phyloP scores from a whole-genome alignment of 2,888 invertebrate genomes.

The Argyresthia albistria region DNA sequence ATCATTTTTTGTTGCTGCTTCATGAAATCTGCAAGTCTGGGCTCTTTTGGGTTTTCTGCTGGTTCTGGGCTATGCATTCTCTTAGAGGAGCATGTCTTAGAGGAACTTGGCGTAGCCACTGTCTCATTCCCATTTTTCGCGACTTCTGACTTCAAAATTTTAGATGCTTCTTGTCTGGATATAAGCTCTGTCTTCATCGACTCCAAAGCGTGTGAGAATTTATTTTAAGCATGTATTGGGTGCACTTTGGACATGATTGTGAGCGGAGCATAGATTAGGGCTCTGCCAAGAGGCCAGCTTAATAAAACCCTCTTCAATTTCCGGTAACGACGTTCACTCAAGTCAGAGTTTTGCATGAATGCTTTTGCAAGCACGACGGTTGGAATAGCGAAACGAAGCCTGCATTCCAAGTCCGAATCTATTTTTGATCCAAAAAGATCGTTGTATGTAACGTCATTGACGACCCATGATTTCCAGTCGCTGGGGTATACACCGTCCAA shows the following conservation, averaged over 20 bases:
- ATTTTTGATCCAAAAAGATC: conserved; percentile 12
- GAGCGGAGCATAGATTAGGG: conserved; percentile 11
- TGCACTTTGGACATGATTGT: conserved; percentile 11
- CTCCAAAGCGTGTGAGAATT: conserved; percentile 6
- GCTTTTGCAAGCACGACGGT: not conserved
- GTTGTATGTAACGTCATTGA: conserved; percentile 8
- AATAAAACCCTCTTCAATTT: conserved; percentile 4
- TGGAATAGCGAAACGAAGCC: conserved; percentile 6
- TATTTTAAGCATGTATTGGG: conserved; percentile 4
- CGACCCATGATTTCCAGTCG: conserved; percentile 10
- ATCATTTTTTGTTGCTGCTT: not conserved
- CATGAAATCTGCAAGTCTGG: not conserved
- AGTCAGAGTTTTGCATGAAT: not conserved
- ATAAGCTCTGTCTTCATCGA: conserved; percentile 3
- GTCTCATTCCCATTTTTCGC: not conserved
- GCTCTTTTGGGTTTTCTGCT: not conserved
- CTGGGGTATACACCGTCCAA: not conserved
- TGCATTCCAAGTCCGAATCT: conserved; percentile 10
- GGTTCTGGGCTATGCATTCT: not conserved
- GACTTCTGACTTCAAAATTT: not conserved
- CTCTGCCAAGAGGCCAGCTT: conserved; percentile 11
- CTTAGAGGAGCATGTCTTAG: not conserved
- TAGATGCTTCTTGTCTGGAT: not conserved
- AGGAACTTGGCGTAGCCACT: not conserved
- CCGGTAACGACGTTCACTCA: not conserved